A percentile compares a stretch with the other conserved stretches of the same genome.
phyloP scores from a whole-genome alignment of 1,140 invertebrate species.

The Solenopsis invicta region DNA sequence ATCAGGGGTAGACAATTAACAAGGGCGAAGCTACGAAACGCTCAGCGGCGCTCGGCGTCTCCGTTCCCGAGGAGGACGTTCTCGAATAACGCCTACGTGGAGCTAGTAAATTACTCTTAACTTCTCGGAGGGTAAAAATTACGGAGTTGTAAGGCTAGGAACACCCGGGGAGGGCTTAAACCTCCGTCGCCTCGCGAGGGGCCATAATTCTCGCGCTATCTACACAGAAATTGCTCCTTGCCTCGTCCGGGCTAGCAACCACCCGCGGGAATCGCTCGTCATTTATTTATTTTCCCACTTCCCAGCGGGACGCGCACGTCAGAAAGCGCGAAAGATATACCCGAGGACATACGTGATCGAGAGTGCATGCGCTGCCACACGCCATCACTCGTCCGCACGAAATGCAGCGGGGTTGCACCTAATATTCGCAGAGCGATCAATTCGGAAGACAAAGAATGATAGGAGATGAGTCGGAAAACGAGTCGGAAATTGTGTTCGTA shows the following conservation, averaged over 20 bases:
- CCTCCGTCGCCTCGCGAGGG: constrained; percentile 70
- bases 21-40: constrained; percentile 52
- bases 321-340: constrained; percentile 68
- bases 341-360: constrained; percentile 52
- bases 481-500: background rate
- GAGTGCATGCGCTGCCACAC: constrained; percentile 35
- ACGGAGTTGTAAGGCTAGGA: constrained; percentile 83
- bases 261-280: constrained; percentile 81
- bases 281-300: constrained; percentile 84
- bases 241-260: constrained; percentile 54
- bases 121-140: constrained; percentile 85
- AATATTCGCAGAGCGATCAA: constrained; percentile 38
- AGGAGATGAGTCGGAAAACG: background rate
- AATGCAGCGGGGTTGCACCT: constrained; percentile 8
- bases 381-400: background rate
- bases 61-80: constrained; percentile 38
- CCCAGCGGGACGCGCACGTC: constrained; percentile 74
- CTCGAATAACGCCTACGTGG: constrained; percentile 78
- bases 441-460: background rate
- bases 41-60: constrained; percentile 4
- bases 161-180: constrained; percentile 77
- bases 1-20: constrained; percentile 77
- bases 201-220: constrained; percentile 85
- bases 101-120: constrained; percentile 86
- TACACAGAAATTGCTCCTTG: constrained; percentile 80